Evolutionary conservation across 2,113 vertebrate genomes (phyloP).

Genomic region (Theristicus caerulescens): DNA sequence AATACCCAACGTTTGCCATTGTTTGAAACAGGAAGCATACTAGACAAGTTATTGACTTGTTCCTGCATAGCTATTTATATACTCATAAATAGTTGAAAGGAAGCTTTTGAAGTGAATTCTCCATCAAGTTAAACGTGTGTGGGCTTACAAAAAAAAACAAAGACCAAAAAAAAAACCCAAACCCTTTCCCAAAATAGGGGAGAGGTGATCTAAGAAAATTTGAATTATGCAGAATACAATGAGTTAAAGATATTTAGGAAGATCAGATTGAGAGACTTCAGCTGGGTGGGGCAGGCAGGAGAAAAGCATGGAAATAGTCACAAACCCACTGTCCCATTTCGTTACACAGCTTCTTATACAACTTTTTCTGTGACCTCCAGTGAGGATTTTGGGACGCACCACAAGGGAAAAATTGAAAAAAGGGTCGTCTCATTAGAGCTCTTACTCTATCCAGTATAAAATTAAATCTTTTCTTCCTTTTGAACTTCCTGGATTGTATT

Average conservation of each 20-base stretch:
- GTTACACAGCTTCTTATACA: background rate
- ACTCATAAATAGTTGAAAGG: constrained; percentile 22
- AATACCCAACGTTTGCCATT: background rate
- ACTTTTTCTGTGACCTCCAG: background rate
- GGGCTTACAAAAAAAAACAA: background rate
- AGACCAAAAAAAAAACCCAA: background rate
- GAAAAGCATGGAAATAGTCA: background rate
- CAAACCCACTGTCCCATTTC: constrained; percentile 13
- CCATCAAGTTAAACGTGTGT: constrained; percentile 1
- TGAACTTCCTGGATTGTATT: background rate
- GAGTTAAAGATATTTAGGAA: background rate
- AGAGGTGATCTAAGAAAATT: background rate
- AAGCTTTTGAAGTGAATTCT: constrained; percentile 57
- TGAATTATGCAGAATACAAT: background rate
- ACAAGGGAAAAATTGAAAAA: constrained; percentile 34
- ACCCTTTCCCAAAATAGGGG: background rate
- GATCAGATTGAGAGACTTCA: background rate
- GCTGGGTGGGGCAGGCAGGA: background rate
- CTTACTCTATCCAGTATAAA: background rate
- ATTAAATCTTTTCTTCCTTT: background rate
- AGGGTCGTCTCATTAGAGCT: background rate
- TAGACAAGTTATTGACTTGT: constrained; percentile 45
- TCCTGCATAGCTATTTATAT: constrained; percentile 43
- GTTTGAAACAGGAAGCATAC: constrained; percentile 47
- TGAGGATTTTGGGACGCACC: constrained; percentile 14